Evolutionary conservation across 1,140 invertebrate genomes (phyloP), one percentile per base, ranked within the genome.

Genomic region (Lordiphosa clarofinis): DNA sequence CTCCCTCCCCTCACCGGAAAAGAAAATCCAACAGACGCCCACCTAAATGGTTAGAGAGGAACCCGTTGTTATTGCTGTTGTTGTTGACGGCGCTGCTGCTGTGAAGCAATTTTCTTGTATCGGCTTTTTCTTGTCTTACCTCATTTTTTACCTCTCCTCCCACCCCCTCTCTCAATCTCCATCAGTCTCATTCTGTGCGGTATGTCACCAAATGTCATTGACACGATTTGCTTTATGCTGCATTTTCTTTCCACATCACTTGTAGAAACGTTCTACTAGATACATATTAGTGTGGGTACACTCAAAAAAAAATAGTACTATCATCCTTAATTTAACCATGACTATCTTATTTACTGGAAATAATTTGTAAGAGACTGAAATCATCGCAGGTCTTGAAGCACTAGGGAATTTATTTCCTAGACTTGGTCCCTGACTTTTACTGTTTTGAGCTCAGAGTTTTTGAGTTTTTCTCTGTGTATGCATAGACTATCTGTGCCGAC

Each of bases 201-300:
- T 75, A 66, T 81, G 76, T 81, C 76, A 75, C 76, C 67, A 82
- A 81, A 81, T 81, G 76, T 81, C 76, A 81, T 81, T 81, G 76
- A 81, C 76, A 82, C 71, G 76, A 81, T 82, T 81, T 76, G 66
- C 76, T 82, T 82, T 72, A 82, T 81, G 62, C 73, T 81, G 76
- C 78, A 84, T 63, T 61, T 70, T 46, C 31, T 46, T 28, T 12
- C 24, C 24, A 13, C 24, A 24, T 33, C 24, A 13, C 24, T n/a
- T 33, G 7, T 46, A 46, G 43, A 46, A 46, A 28, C 43, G 31
- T 46, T 46, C 43, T 46, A 46, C 28, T 31, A 31, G 28, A 31
- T 46, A 46, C 10, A 12, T 46, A 13, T 33, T 12, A 31, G 11
- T 33, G 7, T 31, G n/a, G 3, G 8, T 48, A 11, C 49, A 68